Evolutionary conservation across 2,113 vertebrate species (phyloP).

Genomic region (Tamias sibiricus): DNA sequence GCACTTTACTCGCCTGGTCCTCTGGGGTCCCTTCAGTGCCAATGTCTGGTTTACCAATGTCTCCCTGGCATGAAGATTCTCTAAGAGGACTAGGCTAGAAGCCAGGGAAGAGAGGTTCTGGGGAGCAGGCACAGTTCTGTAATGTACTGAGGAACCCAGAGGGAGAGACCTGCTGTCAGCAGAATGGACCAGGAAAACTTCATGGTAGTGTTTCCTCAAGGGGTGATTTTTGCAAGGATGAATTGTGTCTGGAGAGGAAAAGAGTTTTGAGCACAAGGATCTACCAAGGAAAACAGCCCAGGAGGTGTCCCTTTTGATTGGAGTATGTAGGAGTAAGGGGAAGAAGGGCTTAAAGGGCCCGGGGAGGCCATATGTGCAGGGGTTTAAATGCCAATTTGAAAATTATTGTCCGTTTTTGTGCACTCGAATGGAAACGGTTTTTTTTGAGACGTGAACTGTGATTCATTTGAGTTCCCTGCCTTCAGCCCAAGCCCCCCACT

Average conservation of each 20-base stretch:
- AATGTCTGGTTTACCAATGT: neutral
- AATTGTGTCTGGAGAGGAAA: neutral
- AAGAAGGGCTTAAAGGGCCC: neutral
- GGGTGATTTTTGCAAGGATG: neutral
- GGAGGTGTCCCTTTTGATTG: neutral
- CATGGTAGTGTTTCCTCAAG: neutral
- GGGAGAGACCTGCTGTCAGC: neutral
- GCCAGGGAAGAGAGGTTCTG: accelerated
- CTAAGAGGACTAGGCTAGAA: neutral
- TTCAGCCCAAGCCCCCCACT: neutral
- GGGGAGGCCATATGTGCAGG: neutral
- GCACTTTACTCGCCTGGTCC: neutral
- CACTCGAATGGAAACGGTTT: neutral
- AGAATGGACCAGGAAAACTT: neutral
- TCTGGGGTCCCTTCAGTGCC: neutral
- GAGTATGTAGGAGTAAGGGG: neutral
- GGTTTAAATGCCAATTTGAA: neutral
- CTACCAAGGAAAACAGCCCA: neutral
- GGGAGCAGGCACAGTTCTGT: neutral
- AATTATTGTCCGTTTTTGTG: neutral
- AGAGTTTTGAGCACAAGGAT: neutral
- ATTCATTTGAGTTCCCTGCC: neutral
- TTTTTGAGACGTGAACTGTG: neutral
- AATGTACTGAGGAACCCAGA: neutral
- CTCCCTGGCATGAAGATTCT: neutral